phyloP scores from a whole-genome alignment of 2,113 vertebrate genomes.

The Ammodramus savannarum region DNA sequence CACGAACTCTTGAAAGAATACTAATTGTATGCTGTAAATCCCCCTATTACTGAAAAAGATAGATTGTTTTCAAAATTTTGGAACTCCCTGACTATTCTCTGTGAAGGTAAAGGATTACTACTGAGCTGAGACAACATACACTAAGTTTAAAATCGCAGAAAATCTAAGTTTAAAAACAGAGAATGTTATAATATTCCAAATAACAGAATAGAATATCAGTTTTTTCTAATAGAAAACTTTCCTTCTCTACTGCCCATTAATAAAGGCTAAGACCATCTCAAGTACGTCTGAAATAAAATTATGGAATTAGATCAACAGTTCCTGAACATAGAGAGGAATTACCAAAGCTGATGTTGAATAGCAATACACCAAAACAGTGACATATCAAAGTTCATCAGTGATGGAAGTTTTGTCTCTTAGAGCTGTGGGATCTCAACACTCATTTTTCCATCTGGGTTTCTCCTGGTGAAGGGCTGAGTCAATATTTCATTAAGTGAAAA shows the following conservation, averaged over 20 bases:
- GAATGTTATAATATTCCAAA: background rate
- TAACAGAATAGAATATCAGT: background rate
- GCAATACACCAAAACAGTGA: constrained; percentile 33
- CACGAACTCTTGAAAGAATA: background rate
- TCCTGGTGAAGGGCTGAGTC: constrained; percentile 68
- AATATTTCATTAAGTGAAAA: constrained; percentile 90
- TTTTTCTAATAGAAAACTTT: background rate
- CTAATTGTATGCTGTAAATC: background rate
- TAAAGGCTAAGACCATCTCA: background rate
- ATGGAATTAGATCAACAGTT: background rate
- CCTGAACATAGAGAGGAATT: background rate
- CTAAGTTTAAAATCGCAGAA: background rate
- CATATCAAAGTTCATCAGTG: constrained; percentile 64
- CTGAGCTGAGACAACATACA: background rate
- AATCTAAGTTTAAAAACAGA: background rate
- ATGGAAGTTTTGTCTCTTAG: constrained; percentile 54
- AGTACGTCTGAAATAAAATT: background rate
- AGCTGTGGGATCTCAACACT: constrained; percentile 63
- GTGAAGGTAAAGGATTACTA: background rate
- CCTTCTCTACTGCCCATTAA: background rate
- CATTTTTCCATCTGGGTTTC: constrained; percentile 74
- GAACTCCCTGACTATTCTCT: background rate
- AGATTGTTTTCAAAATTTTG: background rate
- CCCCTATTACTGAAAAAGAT: background rate
- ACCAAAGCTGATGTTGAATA: background rate